Evolutionary conservation across 1,140 invertebrate genomes (phyloP).

Genomic region (Pantala flavescens): DNA sequence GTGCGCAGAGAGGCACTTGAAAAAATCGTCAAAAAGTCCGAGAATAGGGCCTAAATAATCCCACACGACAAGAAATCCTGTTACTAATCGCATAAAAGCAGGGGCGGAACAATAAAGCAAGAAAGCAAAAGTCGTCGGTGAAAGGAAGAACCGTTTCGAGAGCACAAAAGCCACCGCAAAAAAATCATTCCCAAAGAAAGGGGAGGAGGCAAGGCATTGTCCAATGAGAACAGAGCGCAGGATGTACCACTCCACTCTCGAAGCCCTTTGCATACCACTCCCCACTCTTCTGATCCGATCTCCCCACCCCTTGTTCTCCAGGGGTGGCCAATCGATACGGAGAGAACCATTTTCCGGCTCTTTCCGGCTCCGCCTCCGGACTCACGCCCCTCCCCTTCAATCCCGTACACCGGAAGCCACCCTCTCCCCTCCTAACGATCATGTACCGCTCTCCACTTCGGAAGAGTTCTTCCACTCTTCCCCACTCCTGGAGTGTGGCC

Average conservation of each 20-base stretch:
- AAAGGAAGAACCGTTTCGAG: too few relatives aligned
- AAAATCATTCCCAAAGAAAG: too few relatives aligned
- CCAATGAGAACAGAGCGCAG: neutral
- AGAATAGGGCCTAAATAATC: too few relatives aligned
- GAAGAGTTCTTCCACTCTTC: neutral
- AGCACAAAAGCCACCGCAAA: too few relatives aligned
- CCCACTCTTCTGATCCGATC: neutral
- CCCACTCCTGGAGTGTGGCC: too few relatives aligned
- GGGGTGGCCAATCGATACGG: neutral
- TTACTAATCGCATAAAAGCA: too few relatives aligned
- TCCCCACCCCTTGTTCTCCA: neutral
- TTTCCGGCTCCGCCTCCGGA: neutral
- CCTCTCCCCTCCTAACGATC: neutral
- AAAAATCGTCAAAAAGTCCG: too few relatives aligned
- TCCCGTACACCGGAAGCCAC: neutral
- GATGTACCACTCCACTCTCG: neutral
- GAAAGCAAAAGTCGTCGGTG: too few relatives aligned
- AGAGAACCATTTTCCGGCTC: neutral
- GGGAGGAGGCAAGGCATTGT: neutral
- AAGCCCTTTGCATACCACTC: neutral
- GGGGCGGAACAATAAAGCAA: too few relatives aligned
- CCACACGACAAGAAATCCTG: too few relatives aligned
- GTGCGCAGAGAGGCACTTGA: too few relatives aligned
- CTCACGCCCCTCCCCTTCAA: neutral
- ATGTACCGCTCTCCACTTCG: neutral